phyloP scores from a whole-genome alignment of 2,888 invertebrate species.

The Scaptomyza polygonia region DNA sequence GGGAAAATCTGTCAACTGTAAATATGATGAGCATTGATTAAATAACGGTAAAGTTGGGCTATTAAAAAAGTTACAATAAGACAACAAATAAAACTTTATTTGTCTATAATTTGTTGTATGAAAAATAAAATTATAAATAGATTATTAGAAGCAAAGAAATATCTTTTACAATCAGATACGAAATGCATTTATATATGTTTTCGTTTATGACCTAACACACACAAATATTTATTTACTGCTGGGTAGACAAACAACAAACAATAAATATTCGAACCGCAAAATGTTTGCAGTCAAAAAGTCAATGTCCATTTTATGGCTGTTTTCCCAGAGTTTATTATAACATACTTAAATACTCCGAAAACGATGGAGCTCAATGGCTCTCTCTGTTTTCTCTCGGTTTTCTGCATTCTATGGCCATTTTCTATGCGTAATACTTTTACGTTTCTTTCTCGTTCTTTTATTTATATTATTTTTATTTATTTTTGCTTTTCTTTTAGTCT shows the following conservation, averaged over 20 bases:
- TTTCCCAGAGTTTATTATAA: conserved; percentile 55
- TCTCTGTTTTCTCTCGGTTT: no score
- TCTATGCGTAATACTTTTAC: conserved; percentile 42
- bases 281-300: conserved; percentile 76
- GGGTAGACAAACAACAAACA: conserved; percentile 30
- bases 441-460: conserved; percentile 26
- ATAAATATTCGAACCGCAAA: conserved; percentile 56
- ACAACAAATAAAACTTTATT: no score
- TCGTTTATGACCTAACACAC: conserved; percentile 13
- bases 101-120: no score
- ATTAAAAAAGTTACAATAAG: no score
- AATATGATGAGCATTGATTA: conserved; percentile 33
- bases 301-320: conserved; percentile 59
- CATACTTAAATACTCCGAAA: conserved; percentile 44
- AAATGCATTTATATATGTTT: conserved; percentile 27
- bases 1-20: conserved; percentile 28
- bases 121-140: no score
- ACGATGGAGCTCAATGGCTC: conserved; percentile 42
- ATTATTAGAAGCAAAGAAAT: no score
- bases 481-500: neutral
- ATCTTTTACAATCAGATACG: no score
- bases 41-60: conserved; percentile 11
- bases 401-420: conserved; percentile 30
- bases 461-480: conserved; percentile 18
- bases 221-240: conserved; percentile 40